A percentile compares a stretch with the other conserved stretches of the same genome.
Conservation (phyloP, 92 coral and sea anemone species). For the Ricordea florida region DNA sequence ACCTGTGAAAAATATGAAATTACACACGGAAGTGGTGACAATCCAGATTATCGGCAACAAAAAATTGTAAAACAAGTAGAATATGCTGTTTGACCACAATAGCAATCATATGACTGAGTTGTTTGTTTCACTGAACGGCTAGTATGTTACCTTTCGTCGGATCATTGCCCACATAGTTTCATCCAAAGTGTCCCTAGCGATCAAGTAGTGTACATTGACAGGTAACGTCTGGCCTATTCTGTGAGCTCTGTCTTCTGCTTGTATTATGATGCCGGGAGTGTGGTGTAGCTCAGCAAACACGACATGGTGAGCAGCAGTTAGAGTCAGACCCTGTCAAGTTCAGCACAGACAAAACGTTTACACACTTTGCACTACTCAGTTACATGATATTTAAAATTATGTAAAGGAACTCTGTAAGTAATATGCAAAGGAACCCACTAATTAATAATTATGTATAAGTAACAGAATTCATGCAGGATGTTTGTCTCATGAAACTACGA, state of each 20-base stretch:
- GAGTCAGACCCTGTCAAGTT: slow-evolving; percentile 77
- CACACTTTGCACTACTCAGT: not conserved
- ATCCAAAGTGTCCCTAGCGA: slow-evolving; percentile 91
- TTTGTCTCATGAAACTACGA: too few relatives aligned
- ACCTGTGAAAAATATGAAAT: too few relatives aligned
- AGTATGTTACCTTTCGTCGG: slow-evolving; percentile 69
- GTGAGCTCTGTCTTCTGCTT: slow-evolving; percentile 97
- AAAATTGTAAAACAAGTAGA: too few relatives aligned
- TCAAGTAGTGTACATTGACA: slow-evolving; percentile 90
- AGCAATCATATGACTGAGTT: not conserved
- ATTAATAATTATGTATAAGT: too few relatives aligned
- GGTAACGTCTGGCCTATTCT: slow-evolving; percentile 94
- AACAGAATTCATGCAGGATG: too few relatives aligned
- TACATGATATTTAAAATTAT: too few relatives aligned
- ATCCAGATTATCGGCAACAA: too few relatives aligned
- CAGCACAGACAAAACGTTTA: not conserved
- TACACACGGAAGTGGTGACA: too few relatives aligned
- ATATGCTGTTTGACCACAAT: too few relatives aligned
- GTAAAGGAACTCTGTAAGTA: too few relatives aligned
- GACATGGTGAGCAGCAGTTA: slow-evolving; percentile 99
- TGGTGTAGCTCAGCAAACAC: slow-evolving; percentile 91
- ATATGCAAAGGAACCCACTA: too few relatives aligned
- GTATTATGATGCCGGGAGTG: slow-evolving; percentile 95
- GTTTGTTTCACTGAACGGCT: not conserved
- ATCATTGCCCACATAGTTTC: slow-evolving; percentile 93